Evolutionary conservation across 2,113 vertebrate genomes (phyloP), one percentile per base, ranked within the genome.

Genomic region (Solea solea): DNA sequence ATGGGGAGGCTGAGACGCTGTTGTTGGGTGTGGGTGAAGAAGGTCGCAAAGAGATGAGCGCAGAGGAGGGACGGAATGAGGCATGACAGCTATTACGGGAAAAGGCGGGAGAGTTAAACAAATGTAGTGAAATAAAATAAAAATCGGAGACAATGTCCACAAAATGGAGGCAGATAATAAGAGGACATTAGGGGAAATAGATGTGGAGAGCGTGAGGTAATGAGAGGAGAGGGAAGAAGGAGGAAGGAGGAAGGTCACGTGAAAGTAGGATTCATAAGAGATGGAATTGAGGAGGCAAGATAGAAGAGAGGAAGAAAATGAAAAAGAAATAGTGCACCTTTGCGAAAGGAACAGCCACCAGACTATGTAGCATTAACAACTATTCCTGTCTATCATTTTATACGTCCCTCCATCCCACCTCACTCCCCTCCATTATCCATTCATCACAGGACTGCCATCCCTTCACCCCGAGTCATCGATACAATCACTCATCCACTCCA

Each of bases 401-500:
- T 62, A 54, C 69, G 40, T 50, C 45, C 57, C 45, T 61, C 41
- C 66, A 16, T 13, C 65, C 64, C 72, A 82, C 50, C 49, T 54
- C 59, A 53, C 64, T 65, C 76, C 51, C 66, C 69, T 58, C 61
- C 48, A 59, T 86, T 85, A 82, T 61, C 76, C 87, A 86, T 90
- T 86, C 85, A 88, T 91, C 82, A 81, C 63, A 79, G 11, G 44
- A 72, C 64, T 63, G 59, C 49, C 73, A 76, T 58, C 62, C 85
- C 74, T 78, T 85, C 84, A 82, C 67, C 69, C 46, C 63, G 74
- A 84, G 55, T 86, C 87, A 85, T 67, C n/a, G 46, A 69, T 3
- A 25, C 62, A 64, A 78, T 84, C 76, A 72, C 83, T 90, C 89
- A 90, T 89, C 82, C 78, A 74, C 78, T 87, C 75, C 86, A 91